Evolutionary conservation across 2,888 invertebrate genomes (phyloP), one percentile per base, ranked within the genome.

Genomic region (Lasioglossum vierecki): DNA sequence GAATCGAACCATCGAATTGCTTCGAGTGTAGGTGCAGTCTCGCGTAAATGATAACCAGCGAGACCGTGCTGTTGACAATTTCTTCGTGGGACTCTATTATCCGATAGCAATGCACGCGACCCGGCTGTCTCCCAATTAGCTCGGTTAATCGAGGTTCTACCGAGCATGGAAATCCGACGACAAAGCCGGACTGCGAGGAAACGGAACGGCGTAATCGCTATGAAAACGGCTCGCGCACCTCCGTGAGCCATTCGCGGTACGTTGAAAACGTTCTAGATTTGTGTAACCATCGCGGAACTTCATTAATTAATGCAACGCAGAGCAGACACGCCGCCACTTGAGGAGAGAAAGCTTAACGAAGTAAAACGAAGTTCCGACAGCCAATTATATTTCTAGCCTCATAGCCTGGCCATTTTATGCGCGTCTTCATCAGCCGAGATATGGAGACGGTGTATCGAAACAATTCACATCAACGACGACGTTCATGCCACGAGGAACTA

Each of bases 361-460:
- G 35, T 35, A 72, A 72, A 35, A 8, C 41, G 22, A 60, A 74
- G 46, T 74, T n/a, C 30, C n/a, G 30, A 18, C 11, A 22, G 53
- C 49, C 53, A 78, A 75, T 83, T 78, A 66, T 57, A 57, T 41
- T 49, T 41, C 18, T 44, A 60, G n/a, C 8, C 53, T 22, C 26
- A 5, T 26, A 60, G n/a, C 8, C 53, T 22, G 35, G 15, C 60
- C 26, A 73, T 82, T 73, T 46, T n/a, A 39, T 41, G 2, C 11
- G 2, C 30, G 18, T 18, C 18, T 66, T 30, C 5, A 49, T 75
- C 41, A 18, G 49, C 71, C 44, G 6, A 26, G 71, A 46, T 71
- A 46, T 71, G 9, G 44, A 26, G 26, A 15, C n/a, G 22, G 8
- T 5, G 26, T 15, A 44, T 35, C 66, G 66, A 35, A 35, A 26